Percentiles rank a stretch among this genome's conserved stretches.
These are phyloP conservation scores for Zaprionus taronus DNA, from an alignment of 1,140 invertebrate species.

Conservation along the genomic window DNA sequence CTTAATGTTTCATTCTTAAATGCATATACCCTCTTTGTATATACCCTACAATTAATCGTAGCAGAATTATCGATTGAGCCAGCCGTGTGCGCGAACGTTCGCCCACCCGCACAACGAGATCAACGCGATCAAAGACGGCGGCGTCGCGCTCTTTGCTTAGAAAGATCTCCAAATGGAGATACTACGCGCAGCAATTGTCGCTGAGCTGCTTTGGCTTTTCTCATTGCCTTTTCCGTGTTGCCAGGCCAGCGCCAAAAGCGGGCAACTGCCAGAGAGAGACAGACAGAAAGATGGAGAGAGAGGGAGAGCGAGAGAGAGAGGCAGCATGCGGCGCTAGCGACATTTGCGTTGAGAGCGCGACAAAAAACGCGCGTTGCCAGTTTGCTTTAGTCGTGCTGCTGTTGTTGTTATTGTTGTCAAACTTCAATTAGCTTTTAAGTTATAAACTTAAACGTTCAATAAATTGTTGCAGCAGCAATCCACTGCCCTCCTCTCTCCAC, in stretches of 20 bases:
- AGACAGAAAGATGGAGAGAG: not conserved
- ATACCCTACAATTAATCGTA: conserved; percentile 10
- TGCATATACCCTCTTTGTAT: no score
- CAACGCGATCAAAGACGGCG: conserved; percentile 72
- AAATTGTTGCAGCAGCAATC: conserved; percentile 49
- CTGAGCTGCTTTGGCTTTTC: conserved; percentile 28
- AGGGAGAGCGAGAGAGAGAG: not conserved
- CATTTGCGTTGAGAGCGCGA: conserved; percentile 2
- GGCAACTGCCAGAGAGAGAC: conserved; percentile 28
- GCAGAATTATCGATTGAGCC: conserved; percentile 11
- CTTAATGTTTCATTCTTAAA: no score
- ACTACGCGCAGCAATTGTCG: conserved; percentile 42
- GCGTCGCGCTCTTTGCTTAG: conserved; percentile 39
- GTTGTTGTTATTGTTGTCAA: conserved; percentile 39
- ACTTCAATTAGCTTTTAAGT: conserved; percentile 77
- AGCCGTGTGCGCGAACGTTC: not conserved
- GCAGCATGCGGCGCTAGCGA: conserved; percentile 5
- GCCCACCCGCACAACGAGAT: conserved; percentile 54
- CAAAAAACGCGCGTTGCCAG: conserved; percentile 36
- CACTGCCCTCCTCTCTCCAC: not conserved
- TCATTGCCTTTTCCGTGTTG: conserved; percentile 74
- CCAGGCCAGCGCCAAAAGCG: conserved; percentile 53
- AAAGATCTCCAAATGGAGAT: conserved; percentile 60
- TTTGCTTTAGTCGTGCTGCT: conserved; percentile 32
- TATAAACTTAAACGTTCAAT: conserved; percentile 75